Percentiles rank a stretch among this genome's conserved stretches.
Evolutionary conservation across 1,140 invertebrate genomes (phyloP).

Genomic region (Intoshia linei): DNA sequence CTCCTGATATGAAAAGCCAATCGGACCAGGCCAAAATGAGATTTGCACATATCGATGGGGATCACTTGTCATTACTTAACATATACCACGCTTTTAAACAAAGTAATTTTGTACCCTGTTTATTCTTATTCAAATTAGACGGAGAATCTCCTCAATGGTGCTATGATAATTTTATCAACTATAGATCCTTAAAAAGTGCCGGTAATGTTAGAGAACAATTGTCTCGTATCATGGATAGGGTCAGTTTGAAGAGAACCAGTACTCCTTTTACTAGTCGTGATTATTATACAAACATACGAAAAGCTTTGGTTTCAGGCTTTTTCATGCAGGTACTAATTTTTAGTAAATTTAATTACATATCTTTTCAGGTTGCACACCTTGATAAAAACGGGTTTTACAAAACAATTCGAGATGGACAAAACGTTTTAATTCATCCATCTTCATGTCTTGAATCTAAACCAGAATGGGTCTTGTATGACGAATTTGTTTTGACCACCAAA

Average conservation of each 20-base stretch:
- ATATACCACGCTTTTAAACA: constrained; percentile 96
- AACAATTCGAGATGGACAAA: constrained; percentile 93
- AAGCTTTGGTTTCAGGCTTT: constrained; percentile 78
- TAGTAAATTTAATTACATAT: constrained; percentile 4
- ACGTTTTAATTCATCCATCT: constrained; percentile 86
- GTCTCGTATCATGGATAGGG: constrained; percentile 55
- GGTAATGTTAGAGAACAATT: constrained; percentile 50
- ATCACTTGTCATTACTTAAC: constrained; percentile 70
- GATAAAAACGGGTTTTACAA: constrained; percentile 78
- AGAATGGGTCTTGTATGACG: constrained; percentile 97
- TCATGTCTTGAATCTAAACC: constrained; percentile 94
- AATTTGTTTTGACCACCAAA: constrained; percentile 93
- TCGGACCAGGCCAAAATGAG: constrained; percentile 95
- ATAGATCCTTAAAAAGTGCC: constrained; percentile 66
- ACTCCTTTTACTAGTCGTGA: constrained; percentile 95
- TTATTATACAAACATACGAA: constrained; percentile 91
- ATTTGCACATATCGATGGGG: constrained; percentile 95
- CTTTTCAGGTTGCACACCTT: constrained; percentile 47
- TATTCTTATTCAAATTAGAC: constrained; percentile 13
- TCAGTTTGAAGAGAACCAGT: constrained; percentile 47
- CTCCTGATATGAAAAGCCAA: constrained; percentile 87
- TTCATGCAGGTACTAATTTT: constrained; percentile 62
- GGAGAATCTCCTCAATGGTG: constrained; percentile 80
- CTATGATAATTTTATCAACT: constrained; percentile 96
- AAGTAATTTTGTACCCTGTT: constrained; percentile 35